A percentile compares a stretch with the other conserved stretches of the same genome.
Evolutionary conservation across 2,888 invertebrate species (phyloP).

Genomic region (Cyrtodaria siliqua): DNA sequence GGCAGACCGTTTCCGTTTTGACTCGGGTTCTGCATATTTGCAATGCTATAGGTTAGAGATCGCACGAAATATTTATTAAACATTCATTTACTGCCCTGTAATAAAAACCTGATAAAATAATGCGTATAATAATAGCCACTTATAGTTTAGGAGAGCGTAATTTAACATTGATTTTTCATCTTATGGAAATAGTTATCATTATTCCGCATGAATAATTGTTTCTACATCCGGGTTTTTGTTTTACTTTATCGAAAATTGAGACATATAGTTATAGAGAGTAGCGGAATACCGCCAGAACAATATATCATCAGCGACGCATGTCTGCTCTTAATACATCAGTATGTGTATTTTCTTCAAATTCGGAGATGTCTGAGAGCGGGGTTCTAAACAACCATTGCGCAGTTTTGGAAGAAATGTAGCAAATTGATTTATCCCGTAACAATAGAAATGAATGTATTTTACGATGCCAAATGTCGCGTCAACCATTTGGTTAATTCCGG

Average conservation of each 20-base stretch:
- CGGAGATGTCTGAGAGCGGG: conserved; percentile 23
- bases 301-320: conserved; percentile 49
- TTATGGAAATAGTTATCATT: conserved; percentile 38
- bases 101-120: conserved; percentile 29
- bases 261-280: conserved; percentile 19
- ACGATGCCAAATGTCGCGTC: conserved; percentile 55
- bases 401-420: conserved; percentile 34
- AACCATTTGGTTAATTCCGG: conserved; percentile 26
- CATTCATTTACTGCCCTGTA: conserved; percentile 1
- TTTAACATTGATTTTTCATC: conserved; percentile 58
- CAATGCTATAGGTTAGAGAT: no score
- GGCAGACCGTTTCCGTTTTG: no score
- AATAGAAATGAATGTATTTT: conserved; percentile 43
- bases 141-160: conserved; percentile 40
- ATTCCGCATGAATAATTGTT: conserved; percentile 49
- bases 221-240: conserved; percentile 30
- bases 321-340: conserved; percentile 51
- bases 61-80: background rate
- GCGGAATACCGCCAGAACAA: conserved; percentile 9
- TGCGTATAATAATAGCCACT: conserved; percentile 18
- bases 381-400: conserved; percentile 40
- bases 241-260: conserved; percentile 35
- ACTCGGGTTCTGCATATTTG: no score
- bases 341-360: conserved; percentile 41
- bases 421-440: conserved; percentile 54